Evolutionary conservation across 2,113 vertebrate genomes (phyloP), one percentile per base, ranked within the genome.

Genomic region (Hypocryptadius cinnamomeus): DNA sequence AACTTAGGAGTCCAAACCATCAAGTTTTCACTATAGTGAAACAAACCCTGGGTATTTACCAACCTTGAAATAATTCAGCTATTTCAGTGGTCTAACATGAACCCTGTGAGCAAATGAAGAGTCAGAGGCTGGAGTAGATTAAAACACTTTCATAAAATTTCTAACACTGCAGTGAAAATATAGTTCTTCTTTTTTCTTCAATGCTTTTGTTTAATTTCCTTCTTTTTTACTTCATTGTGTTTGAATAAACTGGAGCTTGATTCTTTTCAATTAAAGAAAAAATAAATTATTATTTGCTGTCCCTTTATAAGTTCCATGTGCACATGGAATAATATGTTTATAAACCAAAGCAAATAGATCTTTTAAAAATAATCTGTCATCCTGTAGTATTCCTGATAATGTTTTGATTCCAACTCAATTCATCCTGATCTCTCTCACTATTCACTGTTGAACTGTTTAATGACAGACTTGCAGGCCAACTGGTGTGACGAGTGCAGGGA

Each of bases 401-500:
- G 30, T 78, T 93, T 91, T 94, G 40, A 83, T 93, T 93, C 57
- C 90, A 93, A 78, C 68, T 82, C 63, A 91, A 2, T 88, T 96
- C 69, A 47, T 93, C 69, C 92, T 89, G 82, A 97, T 97, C 85
- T 93, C 69, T 87, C 64, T 94, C 86, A 95, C 97, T 98, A 96
- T 97, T 97, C 92, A 89, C 69, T 86, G 59, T 56, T 93, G 97
- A 97, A 94, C 86, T 96, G 82, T 92, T 97, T 97, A 97, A 97
- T 96, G 93, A 85, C 35, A 68, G 85, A 94, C 93, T 87, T 97
- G 95, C 95, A 95, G 87, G 95, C 71, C 86, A 94, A 87, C 45
- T 69, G 77, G 37, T 95, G 94, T 68, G 85, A 95, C 97, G 86
- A 97, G 94, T 42, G 59, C 79, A 95, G 79, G 87, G 86, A 92